A percentile compares a stretch with the other conserved stretches of the same genome.
Evolutionary conservation across 1,140 invertebrate genomes (phyloP).

Genomic region (Zaprionus africanus): DNA sequence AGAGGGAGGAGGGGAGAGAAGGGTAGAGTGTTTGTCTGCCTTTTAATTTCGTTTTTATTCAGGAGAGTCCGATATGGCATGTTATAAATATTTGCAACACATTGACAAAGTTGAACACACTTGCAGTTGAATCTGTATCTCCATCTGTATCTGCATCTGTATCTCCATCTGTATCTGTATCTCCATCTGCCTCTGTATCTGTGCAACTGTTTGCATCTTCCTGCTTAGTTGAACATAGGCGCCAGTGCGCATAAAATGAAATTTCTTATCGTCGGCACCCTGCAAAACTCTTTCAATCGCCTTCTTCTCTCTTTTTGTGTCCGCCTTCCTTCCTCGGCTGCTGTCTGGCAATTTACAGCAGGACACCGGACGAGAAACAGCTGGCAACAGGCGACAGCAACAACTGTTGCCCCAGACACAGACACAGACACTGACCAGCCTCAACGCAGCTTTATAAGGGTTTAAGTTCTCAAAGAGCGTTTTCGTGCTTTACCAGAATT

Average conservation of each 20-base stretch:
- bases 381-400: background rate
- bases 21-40: slow-evolving; percentile 6
- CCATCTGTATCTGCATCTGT: background rate
- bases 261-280: slow-evolving; percentile 47
- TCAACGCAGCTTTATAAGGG: slow-evolving; percentile 21
- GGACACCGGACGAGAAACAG: background rate
- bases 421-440: slow-evolving; percentile 30
- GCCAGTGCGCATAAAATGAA: slow-evolving; percentile 57
- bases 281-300: slow-evolving; percentile 19
- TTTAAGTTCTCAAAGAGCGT: slow-evolving; percentile 32
- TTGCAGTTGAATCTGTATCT: slow-evolving; percentile 1
- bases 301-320: background rate
- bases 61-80: slow-evolving; percentile 42
- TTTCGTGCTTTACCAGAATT: slow-evolving; percentile 14
- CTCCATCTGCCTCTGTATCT: slow-evolving; percentile 4
- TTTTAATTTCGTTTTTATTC: slow-evolving; percentile 41
- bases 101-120: slow-evolving; percentile 34
- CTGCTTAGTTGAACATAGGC: slow-evolving; percentile 35
- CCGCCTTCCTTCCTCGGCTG: background rate
- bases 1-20: background rate
- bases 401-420: slow-evolving; percentile 33
- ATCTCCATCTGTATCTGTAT: slow-evolving; percentile 9
- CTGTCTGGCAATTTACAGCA: slow-evolving; percentile 32
- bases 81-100: slow-evolving; percentile 47
- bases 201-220: slow-evolving; percentile 16